Conservation (phyloP, 2,113 vertebrate species). For the Protomyctophum bolini region DNA sequence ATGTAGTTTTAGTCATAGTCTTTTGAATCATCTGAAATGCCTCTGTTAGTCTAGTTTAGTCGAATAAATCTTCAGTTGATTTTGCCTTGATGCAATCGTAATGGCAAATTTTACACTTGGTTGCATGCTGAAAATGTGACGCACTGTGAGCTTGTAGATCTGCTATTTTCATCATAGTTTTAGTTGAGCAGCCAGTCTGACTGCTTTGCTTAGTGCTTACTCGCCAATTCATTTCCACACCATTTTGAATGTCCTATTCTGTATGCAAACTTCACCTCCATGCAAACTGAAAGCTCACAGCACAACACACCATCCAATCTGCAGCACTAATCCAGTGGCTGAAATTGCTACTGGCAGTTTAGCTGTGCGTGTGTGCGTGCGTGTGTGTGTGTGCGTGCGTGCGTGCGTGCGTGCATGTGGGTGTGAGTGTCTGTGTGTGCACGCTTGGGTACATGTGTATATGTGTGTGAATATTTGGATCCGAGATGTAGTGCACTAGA, state of each 20-base stretch:
- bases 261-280: slow-evolving; percentile 45
- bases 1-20: no score
- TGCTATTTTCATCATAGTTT: neutral
- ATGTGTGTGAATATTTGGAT: no score
- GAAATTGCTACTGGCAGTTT: slow-evolving; percentile 54
- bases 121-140: no score
- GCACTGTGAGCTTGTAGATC: no score
- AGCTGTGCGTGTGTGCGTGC: slow-evolving; percentile 37
- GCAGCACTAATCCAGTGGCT: slow-evolving; percentile 59
- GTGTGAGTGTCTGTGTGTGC: neutral
- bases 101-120: no score
- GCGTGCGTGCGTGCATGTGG: neutral
- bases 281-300: slow-evolving; percentile 38
- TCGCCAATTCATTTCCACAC: slow-evolving; percentile 8
- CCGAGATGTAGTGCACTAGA: no score
- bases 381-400: slow-evolving; percentile 5
- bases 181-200: neutral
- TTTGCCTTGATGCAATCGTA: no score
- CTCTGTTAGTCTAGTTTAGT: no score
- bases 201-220: slow-evolving; percentile 28
- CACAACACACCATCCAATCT: neutral
- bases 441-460: neutral
- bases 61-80: no score
- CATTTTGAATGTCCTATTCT: slow-evolving; percentile 46
- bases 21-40: no score